Evolutionary conservation across 2,113 vertebrate species (phyloP).

Genomic region (Phainopepla nitens): DNA sequence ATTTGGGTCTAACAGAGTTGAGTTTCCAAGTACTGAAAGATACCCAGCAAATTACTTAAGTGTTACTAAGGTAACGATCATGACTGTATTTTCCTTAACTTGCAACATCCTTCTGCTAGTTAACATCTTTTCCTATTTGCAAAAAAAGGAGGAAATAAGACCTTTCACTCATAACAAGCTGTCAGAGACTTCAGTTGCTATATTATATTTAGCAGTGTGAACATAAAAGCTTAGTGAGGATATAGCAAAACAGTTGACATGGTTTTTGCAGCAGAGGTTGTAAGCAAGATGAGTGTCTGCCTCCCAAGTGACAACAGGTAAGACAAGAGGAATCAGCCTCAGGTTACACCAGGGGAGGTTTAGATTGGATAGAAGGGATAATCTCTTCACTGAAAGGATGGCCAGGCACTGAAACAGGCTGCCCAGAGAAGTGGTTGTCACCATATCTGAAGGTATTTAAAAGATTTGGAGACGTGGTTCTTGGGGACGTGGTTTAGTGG

Average conservation of each 20-base stretch:
- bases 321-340: not conserved
- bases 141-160: not conserved
- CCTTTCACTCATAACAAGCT: not conserved
- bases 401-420: not conserved
- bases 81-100: not conserved
- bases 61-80: not conserved
- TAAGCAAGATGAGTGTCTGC: not conserved
- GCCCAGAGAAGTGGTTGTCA: not conserved
- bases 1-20: not conserved
- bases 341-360: not conserved
- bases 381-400: not conserved
- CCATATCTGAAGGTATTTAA: not conserved
- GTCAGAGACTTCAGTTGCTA: not conserved
- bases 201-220: not conserved
- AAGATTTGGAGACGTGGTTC: not conserved
- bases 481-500: not conserved
- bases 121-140: not conserved
- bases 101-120: not conserved
- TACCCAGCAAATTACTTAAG: not conserved
- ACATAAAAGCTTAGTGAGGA: not conserved
- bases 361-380: not conserved
- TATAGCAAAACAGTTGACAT: not conserved
- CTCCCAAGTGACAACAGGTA: rapidly evolving
- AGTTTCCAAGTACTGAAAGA: not conserved
- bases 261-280: not conserved